Percentiles rank a stretch among this genome's conserved stretches.
Evolutionary conservation across 1,140 invertebrate genomes (phyloP).

Genomic region (Coenobita brevimanus): DNA sequence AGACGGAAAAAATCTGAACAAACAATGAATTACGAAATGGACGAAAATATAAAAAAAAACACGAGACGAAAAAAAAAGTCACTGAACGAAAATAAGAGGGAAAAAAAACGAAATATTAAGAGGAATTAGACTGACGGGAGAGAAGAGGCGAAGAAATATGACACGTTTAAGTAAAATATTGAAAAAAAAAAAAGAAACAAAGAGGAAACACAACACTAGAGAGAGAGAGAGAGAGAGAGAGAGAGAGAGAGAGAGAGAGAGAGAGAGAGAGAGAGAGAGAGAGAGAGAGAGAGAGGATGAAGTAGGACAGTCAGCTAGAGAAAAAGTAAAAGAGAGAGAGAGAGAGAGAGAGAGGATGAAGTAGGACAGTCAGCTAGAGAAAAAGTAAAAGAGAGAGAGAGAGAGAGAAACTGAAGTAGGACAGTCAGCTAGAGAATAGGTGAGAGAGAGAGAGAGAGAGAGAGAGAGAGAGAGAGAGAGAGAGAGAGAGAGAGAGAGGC

Average conservation of each 20-base stretch:
- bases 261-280: no score
- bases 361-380: neutral
- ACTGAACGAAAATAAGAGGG: neutral
- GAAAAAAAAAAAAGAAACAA: neutral
- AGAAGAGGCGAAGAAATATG: neutral
- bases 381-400: neutral
- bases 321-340: no score
- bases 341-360: no score
- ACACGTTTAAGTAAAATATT: neutral
- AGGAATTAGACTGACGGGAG: neutral
- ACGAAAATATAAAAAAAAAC: neutral
- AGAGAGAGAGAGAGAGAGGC: neutral
- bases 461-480: constrained; percentile 2
- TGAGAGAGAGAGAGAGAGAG: neutral
- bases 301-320: neutral
- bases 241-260: neutral
- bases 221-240: neutral
- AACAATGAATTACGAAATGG: no score
- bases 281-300: neutral
- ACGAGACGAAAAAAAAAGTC: neutral
- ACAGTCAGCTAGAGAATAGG: neutral
- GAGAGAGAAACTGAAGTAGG: neutral
- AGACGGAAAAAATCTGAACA: neutral
- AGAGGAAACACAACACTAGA: neutral
- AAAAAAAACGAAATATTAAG: neutral